A percentile compares a stretch with the other conserved stretches of the same genome.
phyloP scores from a whole-genome alignment of 2,797 vertebrate species.

The Oryzias sinensis region DNA sequence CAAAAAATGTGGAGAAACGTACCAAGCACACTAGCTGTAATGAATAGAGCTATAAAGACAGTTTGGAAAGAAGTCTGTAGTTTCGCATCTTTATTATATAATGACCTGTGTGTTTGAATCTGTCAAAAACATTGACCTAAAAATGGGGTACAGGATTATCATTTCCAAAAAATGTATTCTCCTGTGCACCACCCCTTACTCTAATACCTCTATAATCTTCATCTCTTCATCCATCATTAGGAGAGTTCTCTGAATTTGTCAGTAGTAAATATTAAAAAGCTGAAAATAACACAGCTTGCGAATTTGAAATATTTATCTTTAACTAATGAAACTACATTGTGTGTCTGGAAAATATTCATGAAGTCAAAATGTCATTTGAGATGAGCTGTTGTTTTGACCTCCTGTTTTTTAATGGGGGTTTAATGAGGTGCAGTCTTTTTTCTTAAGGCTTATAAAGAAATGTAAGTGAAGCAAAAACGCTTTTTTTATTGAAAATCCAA shows the following conservation, averaged over 20 bases:
- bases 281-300: slow-evolving; percentile 61
- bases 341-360: slow-evolving; percentile 19
- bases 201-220: slow-evolving; percentile 33
- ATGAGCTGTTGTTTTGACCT: slow-evolving; percentile 64
- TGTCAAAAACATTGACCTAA: background rate
- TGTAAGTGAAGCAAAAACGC: too few relatives aligned
- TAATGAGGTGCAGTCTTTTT: slow-evolving; percentile 70
- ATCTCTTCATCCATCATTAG: slow-evolving; percentile 43
- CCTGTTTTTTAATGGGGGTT: slow-evolving; percentile 58
- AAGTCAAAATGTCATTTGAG: slow-evolving; percentile 25
- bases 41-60: background rate
- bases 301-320: slow-evolving; percentile 36
- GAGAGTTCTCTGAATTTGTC: slow-evolving; percentile 52
- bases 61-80: background rate
- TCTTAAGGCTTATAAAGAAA: too few relatives aligned
- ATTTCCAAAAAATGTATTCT: slow-evolving; percentile 17
- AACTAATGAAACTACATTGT: slow-evolving; percentile 15
- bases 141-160: background rate
- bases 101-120: background rate
- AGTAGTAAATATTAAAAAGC: slow-evolving; percentile 52
- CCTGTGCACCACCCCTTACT: slow-evolving; percentile 10
- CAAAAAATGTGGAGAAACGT: too few relatives aligned
- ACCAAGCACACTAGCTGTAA: background rate
- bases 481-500: too few relatives aligned
- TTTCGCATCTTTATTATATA: background rate